phyloP scores from a whole-genome alignment of 2,113 vertebrate species.

The Panurus biarmicus region DNA sequence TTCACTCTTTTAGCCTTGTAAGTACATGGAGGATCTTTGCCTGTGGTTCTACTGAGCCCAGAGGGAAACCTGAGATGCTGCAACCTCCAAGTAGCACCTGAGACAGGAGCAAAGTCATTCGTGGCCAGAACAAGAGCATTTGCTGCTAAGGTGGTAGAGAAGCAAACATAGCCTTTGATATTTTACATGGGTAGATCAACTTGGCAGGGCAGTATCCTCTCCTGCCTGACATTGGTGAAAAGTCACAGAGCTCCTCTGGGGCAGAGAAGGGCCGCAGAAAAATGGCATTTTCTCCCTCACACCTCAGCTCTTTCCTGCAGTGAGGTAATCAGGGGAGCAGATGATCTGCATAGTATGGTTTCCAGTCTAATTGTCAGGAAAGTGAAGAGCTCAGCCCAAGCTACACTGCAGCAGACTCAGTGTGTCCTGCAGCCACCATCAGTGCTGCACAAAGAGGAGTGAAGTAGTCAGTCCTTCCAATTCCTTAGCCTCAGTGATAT shows the following conservation, averaged over 20 bases:
- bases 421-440: neutral
- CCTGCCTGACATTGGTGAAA: neutral
- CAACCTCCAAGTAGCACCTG: neutral
- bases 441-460: neutral
- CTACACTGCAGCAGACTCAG: neutral
- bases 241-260: neutral
- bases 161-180: neutral
- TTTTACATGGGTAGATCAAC: neutral
- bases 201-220: neutral
- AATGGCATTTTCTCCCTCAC: neutral
- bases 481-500: neutral
- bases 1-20: neutral
- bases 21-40: neutral
- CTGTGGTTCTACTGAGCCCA: neutral
- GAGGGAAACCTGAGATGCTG: neutral
- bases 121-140: neutral
- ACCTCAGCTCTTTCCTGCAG: neutral
- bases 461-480: neutral
- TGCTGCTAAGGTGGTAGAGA: neutral
- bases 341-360: conserved; percentile 7
- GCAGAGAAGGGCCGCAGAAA: neutral
- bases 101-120: fast-evolving
- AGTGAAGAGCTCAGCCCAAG: neutral
- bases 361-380: conserved; percentile 45
- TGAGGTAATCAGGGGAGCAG: neutral